These are phyloP conservation scores for Cyanocitta stelleri DNA, from an alignment of 2,113 vertebrate genomes.

Conservation along the genomic window DNA sequence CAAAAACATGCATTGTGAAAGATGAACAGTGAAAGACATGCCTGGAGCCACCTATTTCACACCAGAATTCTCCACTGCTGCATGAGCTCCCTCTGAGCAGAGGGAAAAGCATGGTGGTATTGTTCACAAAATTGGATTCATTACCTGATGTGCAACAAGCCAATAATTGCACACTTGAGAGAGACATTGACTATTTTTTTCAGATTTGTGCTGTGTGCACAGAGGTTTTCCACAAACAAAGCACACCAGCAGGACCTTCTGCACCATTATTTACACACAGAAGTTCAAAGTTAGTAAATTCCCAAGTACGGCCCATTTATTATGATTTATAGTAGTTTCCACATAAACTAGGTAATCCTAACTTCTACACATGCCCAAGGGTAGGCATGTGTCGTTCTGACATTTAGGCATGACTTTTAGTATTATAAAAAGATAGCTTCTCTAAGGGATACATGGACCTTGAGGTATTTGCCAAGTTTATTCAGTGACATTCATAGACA, in stretches of 20 bases:
- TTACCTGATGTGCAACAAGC: neutral
- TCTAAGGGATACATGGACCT: neutral
- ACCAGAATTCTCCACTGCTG: neutral
- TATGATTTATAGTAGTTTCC: neutral
- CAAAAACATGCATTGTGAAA: neutral
- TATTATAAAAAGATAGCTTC: neutral
- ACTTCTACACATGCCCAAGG: neutral
- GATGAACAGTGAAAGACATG: rapidly evolving
- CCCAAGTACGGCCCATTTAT: neutral
- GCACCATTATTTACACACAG: neutral
- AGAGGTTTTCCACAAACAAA: neutral
- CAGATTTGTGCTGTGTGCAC: neutral
- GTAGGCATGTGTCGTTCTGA: neutral
- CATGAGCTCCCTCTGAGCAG: neutral
- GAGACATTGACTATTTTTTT: neutral
- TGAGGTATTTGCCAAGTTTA: neutral
- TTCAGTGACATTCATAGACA: neutral
- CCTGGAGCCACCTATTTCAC: rapidly evolving
- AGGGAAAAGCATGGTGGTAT: neutral
- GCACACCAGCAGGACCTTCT: neutral
- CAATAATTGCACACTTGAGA: neutral
- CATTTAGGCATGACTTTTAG: neutral
- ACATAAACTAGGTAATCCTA: neutral
- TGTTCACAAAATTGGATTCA: neutral
- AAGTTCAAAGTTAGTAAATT: neutral